Conservation (phyloP, 2,113 vertebrate genomes). For the Phocoena phocoena region DNA sequence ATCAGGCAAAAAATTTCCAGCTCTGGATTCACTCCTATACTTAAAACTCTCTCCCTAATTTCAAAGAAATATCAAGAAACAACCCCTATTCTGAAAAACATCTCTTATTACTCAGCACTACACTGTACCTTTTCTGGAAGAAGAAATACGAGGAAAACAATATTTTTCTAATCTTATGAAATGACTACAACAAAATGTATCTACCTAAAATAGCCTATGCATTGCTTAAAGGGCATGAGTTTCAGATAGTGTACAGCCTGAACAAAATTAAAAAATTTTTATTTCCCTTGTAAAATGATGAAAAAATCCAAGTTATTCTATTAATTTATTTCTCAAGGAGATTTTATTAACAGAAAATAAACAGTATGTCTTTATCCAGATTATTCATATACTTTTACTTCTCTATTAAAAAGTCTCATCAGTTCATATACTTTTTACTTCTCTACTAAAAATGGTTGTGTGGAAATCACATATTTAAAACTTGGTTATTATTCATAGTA, state of each 20-base stretch:
- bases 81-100: background rate
- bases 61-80: background rate
- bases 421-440: background rate
- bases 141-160: background rate
- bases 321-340: background rate
- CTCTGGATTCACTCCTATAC: background rate
- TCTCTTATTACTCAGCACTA: background rate
- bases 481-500: background rate
- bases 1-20: background rate
- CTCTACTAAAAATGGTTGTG: background rate
- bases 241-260: background rate
- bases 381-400: background rate
- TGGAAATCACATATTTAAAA: background rate
- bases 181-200: background rate
- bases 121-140: background rate
- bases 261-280: background rate
- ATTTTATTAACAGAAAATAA: slow-evolving; percentile 14
- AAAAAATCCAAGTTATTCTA: background rate
- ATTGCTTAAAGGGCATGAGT: background rate
- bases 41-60: background rate
- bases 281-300: background rate
- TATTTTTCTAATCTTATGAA: background rate
- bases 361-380: background rate
- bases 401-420: background rate
- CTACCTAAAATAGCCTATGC: background rate